Percentiles rank a stretch among this genome's conserved stretches.
These are phyloP conservation scores for Hephaestus fuliginosus DNA, from an alignment of 2,797 vertebrate species.

Conservation along the genomic window DNA sequence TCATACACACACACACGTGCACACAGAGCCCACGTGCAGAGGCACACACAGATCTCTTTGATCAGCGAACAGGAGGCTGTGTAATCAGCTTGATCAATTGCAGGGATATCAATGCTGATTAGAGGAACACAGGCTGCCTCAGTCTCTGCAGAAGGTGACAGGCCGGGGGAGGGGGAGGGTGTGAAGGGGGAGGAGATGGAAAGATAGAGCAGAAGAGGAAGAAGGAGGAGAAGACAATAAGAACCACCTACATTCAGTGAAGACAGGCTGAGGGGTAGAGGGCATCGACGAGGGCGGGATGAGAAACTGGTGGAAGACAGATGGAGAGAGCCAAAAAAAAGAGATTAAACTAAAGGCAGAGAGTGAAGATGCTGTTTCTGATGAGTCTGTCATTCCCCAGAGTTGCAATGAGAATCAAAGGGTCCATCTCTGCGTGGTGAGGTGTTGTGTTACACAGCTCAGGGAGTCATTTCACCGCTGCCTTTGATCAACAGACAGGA, in stretches of 20 bases:
- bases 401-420: slow-evolving; percentile 66
- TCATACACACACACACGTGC: neutral
- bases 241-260: slow-evolving; percentile 28
- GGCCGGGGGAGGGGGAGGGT: slow-evolving; percentile 8
- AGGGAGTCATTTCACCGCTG: slow-evolving; percentile 48
- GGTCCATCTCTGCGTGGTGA: slow-evolving; percentile 41
- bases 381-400: slow-evolving; percentile 48
- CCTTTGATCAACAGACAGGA: slow-evolving; percentile 77
- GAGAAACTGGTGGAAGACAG: slow-evolving; percentile 1
- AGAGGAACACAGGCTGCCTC: slow-evolving; percentile 64
- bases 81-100: slow-evolving; percentile 81
- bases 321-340: neutral
- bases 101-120: slow-evolving; percentile 77
- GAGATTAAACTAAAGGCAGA: slow-evolving; percentile 13
- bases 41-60: slow-evolving; percentile 63
- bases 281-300: slow-evolving; percentile 4
- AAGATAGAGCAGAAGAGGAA: slow-evolving; percentile 41
- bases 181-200: slow-evolving; percentile 36
- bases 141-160: slow-evolving; percentile 71
- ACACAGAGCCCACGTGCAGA: slow-evolving; percentile 33
- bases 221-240: slow-evolving; percentile 3
- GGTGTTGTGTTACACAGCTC: slow-evolving; percentile 66
- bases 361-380: slow-evolving; percentile 12
- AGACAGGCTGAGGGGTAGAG: neutral
- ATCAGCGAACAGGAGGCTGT: slow-evolving; percentile 72